Percentiles rank a stretch among this genome's conserved stretches.
These are phyloP conservation scores for Tigriopus californicus DNA, from an alignment of 2,888 invertebrate genomes.

Conservation along the genomic window DNA sequence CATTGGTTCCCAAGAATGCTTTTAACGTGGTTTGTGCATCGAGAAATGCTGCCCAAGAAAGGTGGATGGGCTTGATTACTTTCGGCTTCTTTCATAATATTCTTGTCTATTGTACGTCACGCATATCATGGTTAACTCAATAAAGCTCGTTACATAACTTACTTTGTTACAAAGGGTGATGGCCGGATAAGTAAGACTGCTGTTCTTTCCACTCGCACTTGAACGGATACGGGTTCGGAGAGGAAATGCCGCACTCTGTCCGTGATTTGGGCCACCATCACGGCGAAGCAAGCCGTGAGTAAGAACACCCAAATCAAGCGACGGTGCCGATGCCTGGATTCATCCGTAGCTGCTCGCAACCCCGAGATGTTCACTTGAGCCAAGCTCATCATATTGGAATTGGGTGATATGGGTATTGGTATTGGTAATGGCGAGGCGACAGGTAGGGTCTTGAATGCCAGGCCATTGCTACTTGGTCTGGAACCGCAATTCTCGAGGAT, in stretches of 20 bases:
- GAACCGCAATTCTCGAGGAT: too few species aligned
- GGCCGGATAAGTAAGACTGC: slow-evolving; percentile 19
- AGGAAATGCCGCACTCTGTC: slow-evolving; percentile 19
- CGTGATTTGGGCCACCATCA: slow-evolving; percentile 18
- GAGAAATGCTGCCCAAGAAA: too few species aligned
- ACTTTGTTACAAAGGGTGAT: slow-evolving; percentile 20
- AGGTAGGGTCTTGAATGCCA: too few species aligned
- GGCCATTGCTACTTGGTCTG: too few species aligned
- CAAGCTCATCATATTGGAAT: background rate
- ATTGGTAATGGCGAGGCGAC: too few species aligned
- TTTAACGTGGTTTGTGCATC: too few species aligned
- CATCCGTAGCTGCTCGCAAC: slow-evolving; percentile 7
- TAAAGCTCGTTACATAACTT: background rate
- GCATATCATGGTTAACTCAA: background rate
- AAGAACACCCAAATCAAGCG: slow-evolving; percentile 17
- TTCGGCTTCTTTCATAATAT: too few species aligned
- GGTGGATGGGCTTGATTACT: too few species aligned
- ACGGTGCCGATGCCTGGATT: background rate
- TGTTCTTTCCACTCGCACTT: slow-evolving; percentile 20
- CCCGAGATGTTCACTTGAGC: slow-evolving; percentile 5
- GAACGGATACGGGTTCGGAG: slow-evolving; percentile 19
- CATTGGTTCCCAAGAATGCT: too few species aligned
- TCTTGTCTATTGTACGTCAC: too few species aligned
- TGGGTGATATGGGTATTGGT: too few species aligned
- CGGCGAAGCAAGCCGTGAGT: slow-evolving; percentile 17